Percentiles rank a stretch among this genome's conserved stretches.
phyloP scores from a whole-genome alignment of 2,888 invertebrate species.

The Myathropa florea region DNA sequence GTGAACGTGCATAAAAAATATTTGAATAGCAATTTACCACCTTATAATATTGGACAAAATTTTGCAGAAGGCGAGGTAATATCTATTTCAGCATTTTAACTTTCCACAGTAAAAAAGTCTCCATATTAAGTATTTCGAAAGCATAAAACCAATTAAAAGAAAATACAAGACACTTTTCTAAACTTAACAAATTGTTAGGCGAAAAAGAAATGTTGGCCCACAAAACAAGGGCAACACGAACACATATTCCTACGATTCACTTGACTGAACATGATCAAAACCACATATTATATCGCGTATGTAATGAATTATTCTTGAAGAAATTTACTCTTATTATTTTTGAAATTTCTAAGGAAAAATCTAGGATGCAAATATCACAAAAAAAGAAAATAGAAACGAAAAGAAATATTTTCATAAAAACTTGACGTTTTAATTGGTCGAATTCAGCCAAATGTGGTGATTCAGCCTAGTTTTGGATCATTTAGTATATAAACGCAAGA shows the following conservation, averaged over 20 bases:
- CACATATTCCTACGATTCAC: slow-evolving; percentile 49
- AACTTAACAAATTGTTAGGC: slow-evolving; percentile 35
- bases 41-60: slow-evolving; percentile 20
- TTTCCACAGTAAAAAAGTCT: slow-evolving; percentile 25
- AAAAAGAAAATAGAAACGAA: slow-evolving; percentile 48
- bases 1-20: slow-evolving; percentile 6
- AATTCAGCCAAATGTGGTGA: slow-evolving; percentile 34
- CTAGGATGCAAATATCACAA: slow-evolving; percentile 32
- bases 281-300: slow-evolving; percentile 5
- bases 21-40: slow-evolving; percentile 42
- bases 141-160: slow-evolving; percentile 28
- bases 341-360: slow-evolving; percentile 22
- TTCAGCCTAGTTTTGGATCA: slow-evolving; percentile 2
- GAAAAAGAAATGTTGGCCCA: slow-evolving; percentile 45
- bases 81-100: slow-evolving; percentile 15
- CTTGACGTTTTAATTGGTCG: slow-evolving; percentile 50
- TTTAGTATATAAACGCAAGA: background rate
- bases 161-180: slow-evolving; percentile 36
- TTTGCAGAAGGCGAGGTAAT: slow-evolving; percentile 26
- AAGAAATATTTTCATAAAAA: slow-evolving; percentile 49
- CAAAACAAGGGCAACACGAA: slow-evolving; percentile 57
- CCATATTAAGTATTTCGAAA: slow-evolving; percentile 34
- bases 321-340: slow-evolving; percentile 1
- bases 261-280: slow-evolving; percentile 41
- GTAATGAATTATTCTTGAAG: background rate